These are phyloP conservation scores for Mycalesis mineus DNA, from an alignment of 2,888 invertebrate genomes.

Conservation along the genomic window DNA sequence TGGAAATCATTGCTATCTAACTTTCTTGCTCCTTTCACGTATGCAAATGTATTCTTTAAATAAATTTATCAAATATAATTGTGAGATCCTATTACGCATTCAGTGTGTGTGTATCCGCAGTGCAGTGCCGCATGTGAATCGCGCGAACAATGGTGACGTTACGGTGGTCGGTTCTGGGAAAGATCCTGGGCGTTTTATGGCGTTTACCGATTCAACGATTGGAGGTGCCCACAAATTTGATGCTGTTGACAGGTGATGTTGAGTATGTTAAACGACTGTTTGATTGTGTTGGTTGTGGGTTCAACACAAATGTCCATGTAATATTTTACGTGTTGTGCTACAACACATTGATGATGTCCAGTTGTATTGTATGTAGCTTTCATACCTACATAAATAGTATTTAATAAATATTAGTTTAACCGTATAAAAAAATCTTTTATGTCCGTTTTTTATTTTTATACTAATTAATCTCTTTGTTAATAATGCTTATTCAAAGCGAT, in stretches of 20 bases:
- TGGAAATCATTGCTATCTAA: conserved; percentile 33
- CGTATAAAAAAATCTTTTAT: no score
- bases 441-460: no score
- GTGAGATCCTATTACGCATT: conserved; percentile 75
- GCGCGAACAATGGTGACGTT: conserved; percentile 68
- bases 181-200: conserved; percentile 64
- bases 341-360: not conserved
- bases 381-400: not conserved
- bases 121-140: conserved; percentile 65
- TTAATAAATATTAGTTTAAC: no score
- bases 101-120: conserved; percentile 70
- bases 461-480: no score
- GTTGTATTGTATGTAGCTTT: not conserved
- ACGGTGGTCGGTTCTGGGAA: conserved; percentile 76
- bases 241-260: conserved; percentile 35
- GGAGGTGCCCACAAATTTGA: conserved; percentile 49
- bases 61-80: conserved; percentile 77
- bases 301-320: no score
- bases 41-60: conserved; percentile 69
- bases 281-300: not conserved
- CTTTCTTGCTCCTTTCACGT: conserved; percentile 66
- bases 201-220: conserved; percentile 63
- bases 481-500: no score
- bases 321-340: not conserved
- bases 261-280: conserved; percentile 14